Conservation (phyloP, 2,888 invertebrate species). For the Drosophila anceps region DNA sequence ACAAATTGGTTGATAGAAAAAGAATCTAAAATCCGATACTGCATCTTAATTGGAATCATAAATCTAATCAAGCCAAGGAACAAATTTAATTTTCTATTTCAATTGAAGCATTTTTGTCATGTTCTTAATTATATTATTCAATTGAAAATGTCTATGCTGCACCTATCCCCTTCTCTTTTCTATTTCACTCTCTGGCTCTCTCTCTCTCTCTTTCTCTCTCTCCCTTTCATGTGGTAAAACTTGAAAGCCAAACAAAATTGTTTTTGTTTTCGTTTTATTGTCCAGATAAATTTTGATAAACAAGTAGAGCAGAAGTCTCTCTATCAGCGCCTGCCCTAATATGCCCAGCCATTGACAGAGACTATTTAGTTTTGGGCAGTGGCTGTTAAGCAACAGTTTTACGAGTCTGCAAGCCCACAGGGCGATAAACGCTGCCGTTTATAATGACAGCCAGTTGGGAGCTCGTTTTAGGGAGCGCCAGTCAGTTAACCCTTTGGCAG, state of each 20-base stretch:
- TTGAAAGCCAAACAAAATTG: neutral
- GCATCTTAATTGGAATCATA: neutral
- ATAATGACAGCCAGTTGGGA: conserved; percentile 14
- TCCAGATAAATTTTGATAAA: neutral
- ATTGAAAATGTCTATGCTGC: neutral
- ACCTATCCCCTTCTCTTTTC: no score
- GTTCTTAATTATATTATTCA: neutral
- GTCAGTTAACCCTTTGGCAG: conserved; percentile 9
- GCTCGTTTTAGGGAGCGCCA: neutral
- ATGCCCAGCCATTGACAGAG: neutral
- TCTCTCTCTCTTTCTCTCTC: neutral
- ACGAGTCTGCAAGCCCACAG: neutral
- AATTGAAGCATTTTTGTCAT: neutral
- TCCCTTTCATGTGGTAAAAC: no score
- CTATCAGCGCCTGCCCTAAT: neutral
- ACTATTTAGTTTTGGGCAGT: neutral
- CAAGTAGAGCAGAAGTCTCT: neutral
- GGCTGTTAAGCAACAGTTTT: conserved; percentile 4
- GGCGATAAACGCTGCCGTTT: conserved; percentile 24
- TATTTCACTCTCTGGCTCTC: neutral
- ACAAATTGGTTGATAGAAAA: neutral
- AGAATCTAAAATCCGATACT: neutral
- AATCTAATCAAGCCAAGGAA: neutral
- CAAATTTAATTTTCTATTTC: neutral
- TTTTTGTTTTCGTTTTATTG: neutral